Percentiles rank a stretch among this genome's conserved stretches.
Conservation (phyloP, 1,140 invertebrate species). For the Meteorus sp. region DNA sequence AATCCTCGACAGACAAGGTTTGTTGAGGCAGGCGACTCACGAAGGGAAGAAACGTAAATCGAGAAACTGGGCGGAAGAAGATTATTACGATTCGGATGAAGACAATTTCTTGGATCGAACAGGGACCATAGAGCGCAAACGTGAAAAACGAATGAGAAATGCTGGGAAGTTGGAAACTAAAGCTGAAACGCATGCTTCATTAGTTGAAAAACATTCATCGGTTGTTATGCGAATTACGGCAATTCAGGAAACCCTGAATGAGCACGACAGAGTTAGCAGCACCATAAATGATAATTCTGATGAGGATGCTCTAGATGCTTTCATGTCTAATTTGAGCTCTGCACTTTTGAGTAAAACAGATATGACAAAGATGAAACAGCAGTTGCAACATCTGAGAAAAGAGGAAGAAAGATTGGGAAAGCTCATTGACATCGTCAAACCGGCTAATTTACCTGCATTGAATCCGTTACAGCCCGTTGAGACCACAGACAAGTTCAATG, state of each 20-base stretch:
- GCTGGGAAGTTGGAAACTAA: conserved; percentile 64
- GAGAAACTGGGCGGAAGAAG: conserved; percentile 84
- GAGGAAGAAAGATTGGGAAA: conserved; percentile 72
- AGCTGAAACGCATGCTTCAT: conserved; percentile 77
- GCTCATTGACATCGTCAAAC: conserved; percentile 78
- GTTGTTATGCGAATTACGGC: conserved; percentile 60
- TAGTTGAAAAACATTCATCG: conserved; percentile 72
- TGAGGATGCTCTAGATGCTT: conserved; percentile 71
- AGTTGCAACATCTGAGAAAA: conserved; percentile 69
- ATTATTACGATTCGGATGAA: conserved; percentile 96
- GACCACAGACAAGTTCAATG: too few relatives aligned
- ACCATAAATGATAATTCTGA: conserved; percentile 38
- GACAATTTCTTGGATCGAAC: conserved; percentile 95
- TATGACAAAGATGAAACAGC: conserved; percentile 49
- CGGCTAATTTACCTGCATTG: conserved; percentile 66
- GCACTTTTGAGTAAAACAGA: conserved; percentile 54
- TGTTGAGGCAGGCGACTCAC: conserved; percentile 77
- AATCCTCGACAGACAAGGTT: conserved; percentile 81
- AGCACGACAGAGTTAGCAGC: conserved; percentile 3
- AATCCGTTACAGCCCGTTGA: too few relatives aligned
- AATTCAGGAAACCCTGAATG: conserved; percentile 22
- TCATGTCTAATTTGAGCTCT: conserved; percentile 68
- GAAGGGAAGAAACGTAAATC: conserved; percentile 71
- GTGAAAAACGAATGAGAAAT: conserved; percentile 74
- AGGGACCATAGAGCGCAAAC: conserved; percentile 87